Evolutionary conservation across 1,140 invertebrate species (phyloP), one percentile per base, ranked within the genome.

Genomic region (Microvelia longipes): DNA sequence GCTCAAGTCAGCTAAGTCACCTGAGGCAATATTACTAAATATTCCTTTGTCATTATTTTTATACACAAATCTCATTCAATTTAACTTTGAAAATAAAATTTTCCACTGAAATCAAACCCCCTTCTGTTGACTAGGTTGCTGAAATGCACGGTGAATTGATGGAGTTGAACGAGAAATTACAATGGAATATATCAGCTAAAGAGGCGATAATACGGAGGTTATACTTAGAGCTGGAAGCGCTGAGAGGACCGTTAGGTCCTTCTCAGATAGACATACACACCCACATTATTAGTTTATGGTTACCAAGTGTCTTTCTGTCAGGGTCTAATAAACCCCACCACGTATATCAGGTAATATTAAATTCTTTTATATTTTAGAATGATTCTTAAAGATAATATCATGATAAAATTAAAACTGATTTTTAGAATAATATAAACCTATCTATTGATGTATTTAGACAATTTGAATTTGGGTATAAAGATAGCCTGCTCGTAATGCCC

Each of bases 71-170:
- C n/a, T n/a, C n/a, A n/a, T n/a, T n/a, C n/a, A n/a, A n/a, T n/a
- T n/a, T n/a, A n/a, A n/a, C n/a, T n/a, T n/a, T n/a, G n/a, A n/a
- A n/a, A n/a, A n/a, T n/a, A n/a, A n/a, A n/a, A n/a, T n/a, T n/a
- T n/a, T n/a, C n/a, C n/a, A n/a, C n/a, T n/a, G n/a, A n/a, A n/a
- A n/a, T n/a, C n/a, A n/a, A n/a, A n/a, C n/a, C n/a, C n/a, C n/a
- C n/a, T n/a, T n/a, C n/a, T n/a, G n/a, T n/a, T n/a, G n/a, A 64
- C 25, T 62, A 76, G 84, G 92, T 96, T 0, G 93, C 94, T 15
- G 92, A 96, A 82, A 96, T 96, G 94, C 93, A 96, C 78, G 93
- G 92, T 0, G 94, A 96, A 79, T 79, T 96, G 25, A 94, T 96
- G 89, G 93, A 96, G 80, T 93, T 96, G 75, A 96, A 96, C 82